Conservation (phyloP, 2,797 vertebrate species). For the Myiotriccus ornatus region DNA sequence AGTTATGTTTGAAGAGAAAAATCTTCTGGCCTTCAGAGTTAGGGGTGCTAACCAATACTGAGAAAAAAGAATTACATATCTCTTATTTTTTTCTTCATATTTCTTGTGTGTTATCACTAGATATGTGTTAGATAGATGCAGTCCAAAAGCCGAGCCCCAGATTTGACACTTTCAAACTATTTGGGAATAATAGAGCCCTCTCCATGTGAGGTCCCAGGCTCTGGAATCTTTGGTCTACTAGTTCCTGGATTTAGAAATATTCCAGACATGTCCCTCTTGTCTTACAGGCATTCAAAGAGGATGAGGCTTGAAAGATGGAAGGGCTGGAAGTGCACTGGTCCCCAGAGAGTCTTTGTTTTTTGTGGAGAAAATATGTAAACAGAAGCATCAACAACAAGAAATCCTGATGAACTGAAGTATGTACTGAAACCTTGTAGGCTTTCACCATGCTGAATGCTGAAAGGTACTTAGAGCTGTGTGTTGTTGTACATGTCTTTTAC, state of each 20-base stretch:
- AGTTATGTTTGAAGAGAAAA: background rate
- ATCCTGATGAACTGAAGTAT: background rate
- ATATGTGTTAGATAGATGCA: too few relatives aligned
- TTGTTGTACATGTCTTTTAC: background rate
- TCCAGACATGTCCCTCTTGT: background rate
- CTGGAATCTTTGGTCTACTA: background rate
- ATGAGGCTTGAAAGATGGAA: background rate
- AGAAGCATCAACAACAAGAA: background rate
- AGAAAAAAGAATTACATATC: background rate
- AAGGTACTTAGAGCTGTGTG: background rate
- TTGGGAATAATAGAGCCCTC: background rate
- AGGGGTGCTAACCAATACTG: background rate
- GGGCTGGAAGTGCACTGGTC: background rate
- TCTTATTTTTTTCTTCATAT: background rate
- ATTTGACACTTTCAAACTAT: background rate
- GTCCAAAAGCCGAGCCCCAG: background rate
- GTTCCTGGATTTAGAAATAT: background rate
- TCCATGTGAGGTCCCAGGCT: background rate
- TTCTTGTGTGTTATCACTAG: background rate
- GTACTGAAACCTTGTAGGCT: background rate
- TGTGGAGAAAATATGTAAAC: background rate
- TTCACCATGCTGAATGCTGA: background rate
- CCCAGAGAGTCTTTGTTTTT: background rate
- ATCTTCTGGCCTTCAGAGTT: background rate
- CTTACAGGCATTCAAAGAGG: background rate